These are phyloP conservation scores for Poecile montanus DNA, from an alignment of 2,797 vertebrate species.

Conservation along the genomic window DNA sequence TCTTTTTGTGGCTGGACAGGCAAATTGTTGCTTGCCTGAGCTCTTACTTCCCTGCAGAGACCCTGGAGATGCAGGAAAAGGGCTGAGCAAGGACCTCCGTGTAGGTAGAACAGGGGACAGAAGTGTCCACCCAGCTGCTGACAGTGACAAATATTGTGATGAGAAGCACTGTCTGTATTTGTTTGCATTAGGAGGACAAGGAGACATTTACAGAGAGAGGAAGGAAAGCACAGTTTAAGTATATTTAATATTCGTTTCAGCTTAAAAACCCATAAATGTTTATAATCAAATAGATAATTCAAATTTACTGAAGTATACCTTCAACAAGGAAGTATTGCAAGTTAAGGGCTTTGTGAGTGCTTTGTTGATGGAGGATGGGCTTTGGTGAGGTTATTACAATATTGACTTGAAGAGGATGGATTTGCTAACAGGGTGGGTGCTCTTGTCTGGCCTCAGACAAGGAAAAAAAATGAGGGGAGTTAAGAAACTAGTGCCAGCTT, in stretches of 20 bases:
- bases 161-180: neutral
- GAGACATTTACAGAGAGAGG: neutral
- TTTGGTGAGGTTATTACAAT: neutral
- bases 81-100: neutral
- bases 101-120: neutral
- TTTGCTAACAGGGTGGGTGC: neutral
- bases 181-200: neutral
- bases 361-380: neutral
- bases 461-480: neutral
- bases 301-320: neutral
- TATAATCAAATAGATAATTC: constrained; percentile 4
- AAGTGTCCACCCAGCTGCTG: neutral
- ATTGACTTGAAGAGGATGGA: neutral
- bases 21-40: neutral
- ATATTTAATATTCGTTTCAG: neutral
- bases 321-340: neutral
- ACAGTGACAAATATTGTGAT: neutral
- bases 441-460: neutral
- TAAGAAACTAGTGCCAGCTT: neutral
- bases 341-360: neutral
- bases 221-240: neutral
- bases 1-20: neutral
- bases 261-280: constrained; percentile 17
- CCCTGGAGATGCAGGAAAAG: neutral
- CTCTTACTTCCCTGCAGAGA: neutral